phyloP scores from a whole-genome alignment of 1,140 invertebrate species.

The Drosophila tani region DNA sequence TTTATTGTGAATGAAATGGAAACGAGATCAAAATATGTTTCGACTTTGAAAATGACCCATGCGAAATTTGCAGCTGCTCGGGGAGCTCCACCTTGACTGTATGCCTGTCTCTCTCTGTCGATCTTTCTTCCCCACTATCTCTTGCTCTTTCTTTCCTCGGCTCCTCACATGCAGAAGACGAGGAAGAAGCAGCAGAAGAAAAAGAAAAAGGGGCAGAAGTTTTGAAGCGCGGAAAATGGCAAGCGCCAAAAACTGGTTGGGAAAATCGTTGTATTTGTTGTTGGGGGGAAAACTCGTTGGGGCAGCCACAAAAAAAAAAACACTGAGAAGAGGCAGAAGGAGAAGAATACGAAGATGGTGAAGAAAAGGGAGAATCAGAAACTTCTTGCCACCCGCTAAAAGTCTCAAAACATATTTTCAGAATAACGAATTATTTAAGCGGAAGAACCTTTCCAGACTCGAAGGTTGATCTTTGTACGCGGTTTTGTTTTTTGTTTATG shows the following conservation, averaged over 20 bases:
- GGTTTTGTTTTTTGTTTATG: slow-evolving; percentile 63
- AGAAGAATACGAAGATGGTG: slow-evolving; percentile 35
- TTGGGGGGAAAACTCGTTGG: slow-evolving; percentile 48
- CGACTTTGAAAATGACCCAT: slow-evolving; percentile 38
- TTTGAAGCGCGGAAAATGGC: slow-evolving; percentile 78
- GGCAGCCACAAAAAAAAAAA: slow-evolving; percentile 35
- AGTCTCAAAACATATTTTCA: slow-evolving; percentile 4
- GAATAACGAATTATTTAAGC: slow-evolving; percentile 42
- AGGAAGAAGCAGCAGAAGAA: slow-evolving; percentile 22
- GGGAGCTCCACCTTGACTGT: slow-evolving; percentile 27
- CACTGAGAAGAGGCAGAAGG: slow-evolving; percentile 18
- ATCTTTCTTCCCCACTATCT: slow-evolving; percentile 22
- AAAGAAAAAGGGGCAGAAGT: slow-evolving; percentile 47
- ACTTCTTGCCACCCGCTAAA: slow-evolving; percentile 65
- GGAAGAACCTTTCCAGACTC: slow-evolving; percentile 57
- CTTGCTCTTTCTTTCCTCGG: slow-evolving; percentile 12
- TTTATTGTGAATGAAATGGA: slow-evolving; percentile 18
- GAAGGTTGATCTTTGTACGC: slow-evolving; percentile 58
- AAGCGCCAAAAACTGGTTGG: slow-evolving; percentile 81
- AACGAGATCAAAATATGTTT: slow-evolving; percentile 24
- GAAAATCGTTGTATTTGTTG: slow-evolving; percentile 59
- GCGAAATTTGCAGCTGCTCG: slow-evolving; percentile 44
- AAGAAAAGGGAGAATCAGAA: slow-evolving; percentile 28
- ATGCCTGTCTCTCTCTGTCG: slow-evolving; percentile 13
- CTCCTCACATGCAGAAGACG: slow-evolving; percentile 31